Evolutionary conservation across 64 coral and sea anemone genomes (phyloP).

Genomic region (Montipora sp.): DNA sequence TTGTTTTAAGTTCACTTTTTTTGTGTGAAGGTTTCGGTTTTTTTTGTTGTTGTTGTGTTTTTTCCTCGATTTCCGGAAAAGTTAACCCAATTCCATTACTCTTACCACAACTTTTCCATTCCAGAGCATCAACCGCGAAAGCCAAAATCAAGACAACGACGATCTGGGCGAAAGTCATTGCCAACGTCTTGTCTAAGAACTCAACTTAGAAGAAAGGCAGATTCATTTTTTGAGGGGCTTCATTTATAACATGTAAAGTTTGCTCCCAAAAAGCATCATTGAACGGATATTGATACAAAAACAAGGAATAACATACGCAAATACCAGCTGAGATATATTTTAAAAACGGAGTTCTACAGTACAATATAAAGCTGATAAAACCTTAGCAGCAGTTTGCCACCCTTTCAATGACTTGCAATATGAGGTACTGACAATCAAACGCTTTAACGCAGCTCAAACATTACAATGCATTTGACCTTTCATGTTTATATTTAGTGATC

Average conservation of each 20-base stretch:
- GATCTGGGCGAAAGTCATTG: constrained; percentile 15
- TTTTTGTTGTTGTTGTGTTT: no score
- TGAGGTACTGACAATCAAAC: no score
- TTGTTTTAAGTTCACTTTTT: no score
- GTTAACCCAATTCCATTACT: neutral
- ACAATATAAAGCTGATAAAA: neutral
- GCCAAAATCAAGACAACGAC: neutral
- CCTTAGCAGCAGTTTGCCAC: no score
- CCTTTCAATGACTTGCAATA: no score
- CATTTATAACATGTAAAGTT: neutral
- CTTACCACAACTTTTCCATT: constrained; percentile 26
- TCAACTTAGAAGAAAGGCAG: no score
- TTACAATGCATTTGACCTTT: no score
- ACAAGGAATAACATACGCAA: neutral
- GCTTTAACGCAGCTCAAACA: no score
- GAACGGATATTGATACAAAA: neutral
- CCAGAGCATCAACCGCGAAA: neutral
- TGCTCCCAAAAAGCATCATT: neutral
- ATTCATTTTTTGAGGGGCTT: no score
- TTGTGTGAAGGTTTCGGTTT: no score
- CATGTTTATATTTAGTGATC: no score
- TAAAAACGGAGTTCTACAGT: neutral
- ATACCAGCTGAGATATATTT: neutral
- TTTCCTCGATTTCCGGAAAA: no score
- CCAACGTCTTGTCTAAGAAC: neutral